Percentiles rank a stretch among this genome's conserved stretches.
Evolutionary conservation across 1,140 invertebrate species (phyloP).

Genomic region (Melipona quadrifasciata): DNA sequence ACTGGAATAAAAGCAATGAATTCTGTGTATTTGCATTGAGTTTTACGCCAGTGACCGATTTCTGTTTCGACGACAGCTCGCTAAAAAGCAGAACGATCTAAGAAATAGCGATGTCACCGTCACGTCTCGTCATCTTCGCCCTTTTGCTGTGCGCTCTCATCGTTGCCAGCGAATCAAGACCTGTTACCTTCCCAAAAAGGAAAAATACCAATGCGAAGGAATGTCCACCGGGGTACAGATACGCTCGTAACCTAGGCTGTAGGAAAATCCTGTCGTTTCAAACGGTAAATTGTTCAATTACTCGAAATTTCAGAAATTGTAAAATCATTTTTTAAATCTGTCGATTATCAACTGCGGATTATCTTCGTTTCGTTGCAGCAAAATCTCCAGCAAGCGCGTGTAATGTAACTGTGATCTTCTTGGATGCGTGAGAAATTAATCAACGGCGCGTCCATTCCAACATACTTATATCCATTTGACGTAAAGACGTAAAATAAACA

Average conservation of each 20-base stretch:
- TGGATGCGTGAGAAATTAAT: background rate
- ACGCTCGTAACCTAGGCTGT: constrained; percentile 37
- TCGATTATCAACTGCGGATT: background rate
- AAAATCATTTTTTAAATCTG: background rate
- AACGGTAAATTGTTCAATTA: background rate
- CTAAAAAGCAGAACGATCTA: background rate
- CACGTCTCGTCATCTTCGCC: constrained; percentile 10
- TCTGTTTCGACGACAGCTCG: background rate
- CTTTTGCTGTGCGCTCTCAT: constrained; percentile 33
- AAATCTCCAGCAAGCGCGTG: too few species aligned
- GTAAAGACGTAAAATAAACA: background rate
- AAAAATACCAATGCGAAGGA: background rate
- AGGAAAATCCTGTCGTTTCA: background rate
- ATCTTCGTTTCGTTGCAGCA: constrained; percentile 7
- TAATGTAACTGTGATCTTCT: too few species aligned
- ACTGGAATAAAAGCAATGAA: constrained; percentile 10
- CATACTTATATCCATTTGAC: background rate
- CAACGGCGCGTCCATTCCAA: background rate
- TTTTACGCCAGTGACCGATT: constrained; percentile 8
- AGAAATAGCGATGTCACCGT: constrained; percentile 30
- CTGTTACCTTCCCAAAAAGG: constrained; percentile 43
- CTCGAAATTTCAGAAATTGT: background rate
- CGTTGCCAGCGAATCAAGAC: background rate
- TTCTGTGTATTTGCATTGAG: background rate
- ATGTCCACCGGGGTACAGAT: constrained; percentile 47